Percentiles rank a stretch among this genome's conserved stretches.
Evolutionary conservation across 2,888 invertebrate genomes (phyloP).

Genomic region (Parapristionchus giblindavisi): DNA sequence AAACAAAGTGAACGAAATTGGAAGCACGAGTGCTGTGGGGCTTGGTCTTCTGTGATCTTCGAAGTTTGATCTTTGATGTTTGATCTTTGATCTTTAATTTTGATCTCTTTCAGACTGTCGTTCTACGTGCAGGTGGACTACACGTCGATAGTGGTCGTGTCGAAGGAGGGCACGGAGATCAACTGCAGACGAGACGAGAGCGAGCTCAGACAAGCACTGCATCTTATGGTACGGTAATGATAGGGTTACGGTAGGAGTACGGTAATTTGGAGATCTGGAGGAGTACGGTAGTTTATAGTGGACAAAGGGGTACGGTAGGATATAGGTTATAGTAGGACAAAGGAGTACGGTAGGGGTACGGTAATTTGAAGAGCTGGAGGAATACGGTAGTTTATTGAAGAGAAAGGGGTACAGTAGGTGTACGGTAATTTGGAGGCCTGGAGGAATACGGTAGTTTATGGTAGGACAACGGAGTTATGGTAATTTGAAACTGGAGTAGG

Average conservation of each 20-base stretch:
- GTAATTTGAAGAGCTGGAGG: background rate
- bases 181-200: conserved; percentile 54
- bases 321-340: background rate
- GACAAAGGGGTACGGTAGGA: background rate
- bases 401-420: background rate
- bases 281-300: background rate
- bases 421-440: background rate
- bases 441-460: background rate
- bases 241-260: too few relatives aligned
- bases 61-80: background rate
- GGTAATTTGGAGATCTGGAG: background rate
- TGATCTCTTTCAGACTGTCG: conserved; percentile 43
- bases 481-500: background rate
- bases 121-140: conserved; percentile 51
- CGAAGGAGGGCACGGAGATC: conserved; percentile 57
- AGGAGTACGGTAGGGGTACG: too few relatives aligned
- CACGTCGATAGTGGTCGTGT: conserved; percentile 46
- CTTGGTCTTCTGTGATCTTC: background rate
- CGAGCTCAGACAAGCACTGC: conserved; percentile 44
- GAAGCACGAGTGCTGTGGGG: background rate
- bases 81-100: background rate
- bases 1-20: too few relatives aligned
- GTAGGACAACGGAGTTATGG: too few relatives aligned
- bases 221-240: conserved; percentile 47
- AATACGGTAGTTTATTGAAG: background rate